These are phyloP conservation scores for Oegoconia quadripuncta DNA, from an alignment of 2,888 invertebrate genomes.

Conservation along the genomic window DNA sequence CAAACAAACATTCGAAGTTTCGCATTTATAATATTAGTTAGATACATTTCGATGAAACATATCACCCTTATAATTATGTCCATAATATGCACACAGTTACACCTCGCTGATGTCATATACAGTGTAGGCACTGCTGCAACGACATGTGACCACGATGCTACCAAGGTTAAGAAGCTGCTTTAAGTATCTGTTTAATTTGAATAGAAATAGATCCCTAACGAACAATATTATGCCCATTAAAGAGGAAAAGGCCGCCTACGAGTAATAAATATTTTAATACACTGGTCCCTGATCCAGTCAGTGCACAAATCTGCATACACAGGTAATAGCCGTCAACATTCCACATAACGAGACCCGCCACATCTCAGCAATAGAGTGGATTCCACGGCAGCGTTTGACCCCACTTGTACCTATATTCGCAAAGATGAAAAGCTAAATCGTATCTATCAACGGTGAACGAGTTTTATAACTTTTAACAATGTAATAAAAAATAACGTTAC, in stretches of 20 bases:
- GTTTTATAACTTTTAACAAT: constrained; percentile 3
- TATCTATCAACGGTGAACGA: too few relatives aligned
- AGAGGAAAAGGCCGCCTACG: constrained; percentile 23
- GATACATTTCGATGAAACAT: neutral
- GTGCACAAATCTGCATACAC: constrained; percentile 40
- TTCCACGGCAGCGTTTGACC: constrained; percentile 27
- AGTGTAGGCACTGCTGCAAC: neutral
- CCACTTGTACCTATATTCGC: constrained; percentile 15
- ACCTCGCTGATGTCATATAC: constrained; percentile 6
- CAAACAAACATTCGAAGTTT: too few relatives aligned
- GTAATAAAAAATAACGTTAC: constrained; percentile 6
- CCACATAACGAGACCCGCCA: constrained; percentile 33
- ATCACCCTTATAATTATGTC: constrained; percentile 1
- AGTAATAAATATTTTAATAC: constrained; percentile 39
- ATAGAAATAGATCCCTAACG: constrained; percentile 4
- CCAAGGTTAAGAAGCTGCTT: constrained; percentile 3
- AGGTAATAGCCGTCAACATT: constrained; percentile 34
- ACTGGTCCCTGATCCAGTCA: constrained; percentile 34
- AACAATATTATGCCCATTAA: constrained; percentile 8
- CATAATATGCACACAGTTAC: neutral
- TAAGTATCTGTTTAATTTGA: constrained; percentile 1
- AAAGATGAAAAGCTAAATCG: neutral
- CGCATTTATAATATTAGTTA: neutral
- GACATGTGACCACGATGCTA: neutral
- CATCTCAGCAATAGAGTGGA: constrained; percentile 29